These are phyloP conservation scores for Beroe forskalii DNA, from an alignment of 37 sponge, comb jelly and placozoan species.

Conservation along the genomic window DNA sequence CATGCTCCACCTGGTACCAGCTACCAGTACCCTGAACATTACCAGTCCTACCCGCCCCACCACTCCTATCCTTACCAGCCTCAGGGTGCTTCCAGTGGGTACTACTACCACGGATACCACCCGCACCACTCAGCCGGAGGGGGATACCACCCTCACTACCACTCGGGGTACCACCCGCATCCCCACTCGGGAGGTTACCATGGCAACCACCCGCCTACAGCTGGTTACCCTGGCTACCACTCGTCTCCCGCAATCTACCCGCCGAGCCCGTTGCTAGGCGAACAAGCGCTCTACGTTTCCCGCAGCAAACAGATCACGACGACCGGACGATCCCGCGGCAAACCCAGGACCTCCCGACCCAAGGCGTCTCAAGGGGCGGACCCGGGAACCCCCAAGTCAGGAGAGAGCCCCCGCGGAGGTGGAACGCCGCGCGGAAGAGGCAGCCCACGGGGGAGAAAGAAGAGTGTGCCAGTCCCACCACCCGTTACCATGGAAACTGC, in stretches of 20 bases:
- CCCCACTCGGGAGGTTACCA: neutral
- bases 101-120: neutral
- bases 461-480: too few relatives aligned
- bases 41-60: neutral
- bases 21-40: neutral
- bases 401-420: too few relatives aligned
- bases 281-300: slow-evolving; percentile 36
- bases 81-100: neutral
- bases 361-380: too few relatives aligned
- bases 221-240: neutral
- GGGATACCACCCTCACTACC: neutral
- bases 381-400: too few relatives aligned
- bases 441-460: too few relatives aligned
- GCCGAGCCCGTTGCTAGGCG: slow-evolving; percentile 18
- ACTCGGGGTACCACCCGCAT: neutral
- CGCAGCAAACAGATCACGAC: slow-evolving; percentile 2
- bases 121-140: neutral
- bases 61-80: neutral
- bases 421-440: too few relatives aligned
- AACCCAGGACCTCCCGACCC: too few relatives aligned
- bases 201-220: neutral
- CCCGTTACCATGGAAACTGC: too few relatives aligned
- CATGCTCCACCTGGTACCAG: too few relatives aligned
- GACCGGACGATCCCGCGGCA: neutral
- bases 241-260: neutral